These are phyloP conservation scores for Zaprionus lineosus DNA, from an alignment of 2,888 invertebrate species.

Conservation along the genomic window DNA sequence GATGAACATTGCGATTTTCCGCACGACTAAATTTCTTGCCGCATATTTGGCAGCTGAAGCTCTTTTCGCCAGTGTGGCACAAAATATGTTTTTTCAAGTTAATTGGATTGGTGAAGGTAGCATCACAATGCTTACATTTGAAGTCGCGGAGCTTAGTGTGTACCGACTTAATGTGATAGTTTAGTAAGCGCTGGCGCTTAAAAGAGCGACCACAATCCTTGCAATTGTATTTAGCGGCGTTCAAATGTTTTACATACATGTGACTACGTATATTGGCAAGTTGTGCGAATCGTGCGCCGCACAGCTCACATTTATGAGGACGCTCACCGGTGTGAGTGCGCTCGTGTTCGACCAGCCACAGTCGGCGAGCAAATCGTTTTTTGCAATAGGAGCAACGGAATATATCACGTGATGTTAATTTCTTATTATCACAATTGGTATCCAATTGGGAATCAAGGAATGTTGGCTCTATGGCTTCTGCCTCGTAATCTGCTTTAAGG, in stretches of 20 bases:
- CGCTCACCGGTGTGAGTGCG: conserved; percentile 91
- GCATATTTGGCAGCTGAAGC: conserved; percentile 90
- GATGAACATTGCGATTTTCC: conserved; percentile 92
- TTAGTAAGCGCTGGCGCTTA: conserved; percentile 87
- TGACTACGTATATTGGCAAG: conserved; percentile 92
- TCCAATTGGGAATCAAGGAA: too few species aligned
- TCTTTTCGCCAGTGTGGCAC: conserved; percentile 90
- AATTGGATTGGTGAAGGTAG: conserved; percentile 92
- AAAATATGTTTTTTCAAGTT: conserved; percentile 89
- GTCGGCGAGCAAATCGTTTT: conserved; percentile 85
- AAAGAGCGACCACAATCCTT: conserved; percentile 89
- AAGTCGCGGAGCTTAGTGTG: conserved; percentile 92
- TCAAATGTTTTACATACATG: conserved; percentile 89
- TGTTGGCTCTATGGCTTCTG: too few species aligned
- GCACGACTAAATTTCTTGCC: conserved; percentile 92
- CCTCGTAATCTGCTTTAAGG: too few species aligned
- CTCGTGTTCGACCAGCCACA: conserved; percentile 91
- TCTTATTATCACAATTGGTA: not conserved
- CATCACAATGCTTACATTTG: conserved; percentile 88
- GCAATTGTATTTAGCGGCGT: conserved; percentile 88
- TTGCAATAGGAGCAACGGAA: conserved; percentile 22
- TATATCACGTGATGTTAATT: conserved; percentile 81
- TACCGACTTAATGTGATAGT: conserved; percentile 91
- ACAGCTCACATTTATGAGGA: conserved; percentile 90
- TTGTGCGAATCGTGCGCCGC: conserved; percentile 91